Conservation (phyloP, 2,888 invertebrate genomes). For the Melinaea menophilus region DNA sequence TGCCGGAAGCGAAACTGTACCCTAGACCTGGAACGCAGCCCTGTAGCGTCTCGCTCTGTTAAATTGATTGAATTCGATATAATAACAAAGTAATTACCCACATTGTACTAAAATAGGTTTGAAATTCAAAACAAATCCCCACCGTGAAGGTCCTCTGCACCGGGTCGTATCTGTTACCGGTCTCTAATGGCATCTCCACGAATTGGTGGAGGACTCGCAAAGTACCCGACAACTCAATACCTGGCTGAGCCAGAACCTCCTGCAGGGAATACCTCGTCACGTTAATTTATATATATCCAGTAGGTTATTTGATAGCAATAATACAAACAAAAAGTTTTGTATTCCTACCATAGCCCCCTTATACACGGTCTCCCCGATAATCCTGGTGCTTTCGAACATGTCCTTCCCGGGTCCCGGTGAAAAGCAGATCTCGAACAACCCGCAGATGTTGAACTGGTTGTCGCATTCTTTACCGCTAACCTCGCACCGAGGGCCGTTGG, state of each 20-base stretch:
- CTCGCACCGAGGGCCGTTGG: slow-evolving; percentile 83
- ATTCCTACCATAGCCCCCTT: slow-evolving; percentile 78
- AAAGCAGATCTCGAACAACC: slow-evolving; percentile 80
- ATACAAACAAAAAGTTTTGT: neutral
- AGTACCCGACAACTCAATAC: slow-evolving; percentile 80
- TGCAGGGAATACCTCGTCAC: slow-evolving; percentile 40
- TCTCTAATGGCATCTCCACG: slow-evolving; percentile 83
- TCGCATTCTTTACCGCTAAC: slow-evolving; percentile 85
- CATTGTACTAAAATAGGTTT: neutral
- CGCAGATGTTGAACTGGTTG: slow-evolving; percentile 80
- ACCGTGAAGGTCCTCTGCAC: slow-evolving; percentile 44
- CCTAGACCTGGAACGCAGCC: slow-evolving; percentile 89
- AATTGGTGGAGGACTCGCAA: slow-evolving; percentile 84
- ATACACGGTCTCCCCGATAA: slow-evolving; percentile 84
- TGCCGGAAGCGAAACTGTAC: slow-evolving; percentile 91
- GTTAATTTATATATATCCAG: no score
- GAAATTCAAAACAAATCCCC: no score
- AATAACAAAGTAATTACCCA: neutral
- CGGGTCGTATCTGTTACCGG: slow-evolving; percentile 63
- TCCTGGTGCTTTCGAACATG: slow-evolving; percentile 89
- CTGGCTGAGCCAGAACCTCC: slow-evolving; percentile 74
- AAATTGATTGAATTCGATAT: neutral
- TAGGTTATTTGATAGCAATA: neutral
- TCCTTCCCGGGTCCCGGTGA: slow-evolving; percentile 88
- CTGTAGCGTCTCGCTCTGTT: slow-evolving; percentile 67